Evolutionary conservation across 2,888 invertebrate genomes (phyloP).

Genomic region (Nebria brevicollis): DNA sequence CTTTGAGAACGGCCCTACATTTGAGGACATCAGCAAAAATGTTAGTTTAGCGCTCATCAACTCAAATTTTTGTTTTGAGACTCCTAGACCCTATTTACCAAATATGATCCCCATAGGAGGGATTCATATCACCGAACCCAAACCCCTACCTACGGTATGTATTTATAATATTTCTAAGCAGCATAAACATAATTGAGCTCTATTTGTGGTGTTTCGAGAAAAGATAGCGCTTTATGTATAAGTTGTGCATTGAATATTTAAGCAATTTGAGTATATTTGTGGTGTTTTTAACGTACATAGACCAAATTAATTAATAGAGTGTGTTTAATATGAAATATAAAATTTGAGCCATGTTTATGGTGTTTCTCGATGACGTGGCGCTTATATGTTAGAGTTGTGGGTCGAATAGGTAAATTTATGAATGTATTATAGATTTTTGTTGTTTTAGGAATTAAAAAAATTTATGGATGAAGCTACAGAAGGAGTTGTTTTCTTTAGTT

Average conservation of each 20-base stretch:
- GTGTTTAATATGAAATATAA: no score
- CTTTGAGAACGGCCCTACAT: conserved; percentile 50
- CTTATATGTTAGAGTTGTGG: no score
- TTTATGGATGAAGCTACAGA: conserved; percentile 56
- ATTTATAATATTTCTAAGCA: not conserved
- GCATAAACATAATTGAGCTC: not conserved
- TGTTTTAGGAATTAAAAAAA: conserved; percentile 52
- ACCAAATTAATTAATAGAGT: no score
- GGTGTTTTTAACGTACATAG: not conserved
- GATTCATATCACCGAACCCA: conserved; percentile 27
- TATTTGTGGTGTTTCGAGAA: not conserved
- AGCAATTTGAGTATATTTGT: conserved; percentile 2
- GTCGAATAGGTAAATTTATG: not conserved
- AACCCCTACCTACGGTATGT: conserved; percentile 26
- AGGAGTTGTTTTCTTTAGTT: conserved; percentile 58
- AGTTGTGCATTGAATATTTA: not conserved
- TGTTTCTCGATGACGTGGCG: no score
- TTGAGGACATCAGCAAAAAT: conserved; percentile 48
- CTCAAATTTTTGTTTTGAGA: conserved; percentile 25
- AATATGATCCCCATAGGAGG: conserved; percentile 43
- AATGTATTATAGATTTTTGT: not conserved
- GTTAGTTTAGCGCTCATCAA: conserved; percentile 15
- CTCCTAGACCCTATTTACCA: conserved; percentile 38
- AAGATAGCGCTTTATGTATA: not conserved
- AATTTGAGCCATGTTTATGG: no score